Evolutionary conservation across 2,888 invertebrate species (phyloP).

Genomic region (Griposia aprilina): DNA sequence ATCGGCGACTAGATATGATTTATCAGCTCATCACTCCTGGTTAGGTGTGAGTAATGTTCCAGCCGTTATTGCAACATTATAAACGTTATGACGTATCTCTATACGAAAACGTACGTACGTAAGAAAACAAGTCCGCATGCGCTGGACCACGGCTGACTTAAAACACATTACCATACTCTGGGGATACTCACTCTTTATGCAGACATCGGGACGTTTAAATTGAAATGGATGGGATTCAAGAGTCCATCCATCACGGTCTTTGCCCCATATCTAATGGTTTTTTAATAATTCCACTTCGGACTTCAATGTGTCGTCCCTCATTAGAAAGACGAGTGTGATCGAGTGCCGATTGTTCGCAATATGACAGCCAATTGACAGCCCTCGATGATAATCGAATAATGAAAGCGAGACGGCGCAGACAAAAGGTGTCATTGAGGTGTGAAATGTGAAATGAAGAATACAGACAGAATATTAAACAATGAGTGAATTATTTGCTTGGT

Average conservation of each 20-base stretch:
- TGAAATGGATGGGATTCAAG: conserved; percentile 89
- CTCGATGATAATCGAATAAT: conserved; percentile 83
- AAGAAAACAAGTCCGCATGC: conserved; percentile 65
- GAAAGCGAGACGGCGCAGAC: conserved; percentile 71
- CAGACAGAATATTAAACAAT: conserved; percentile 64
- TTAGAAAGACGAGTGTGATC: conserved; percentile 83
- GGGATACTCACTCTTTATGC: conserved; percentile 86
- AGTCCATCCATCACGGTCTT: conserved; percentile 88
- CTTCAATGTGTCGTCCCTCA: conserved; percentile 78
- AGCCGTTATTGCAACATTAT: conserved; percentile 84
- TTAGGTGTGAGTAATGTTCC: conserved; percentile 86
- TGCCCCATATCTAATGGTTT: conserved; percentile 88
- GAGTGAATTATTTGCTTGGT: conserved; percentile 55
- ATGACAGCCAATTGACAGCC: conserved; percentile 88
- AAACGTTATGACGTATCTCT: conserved; percentile 77
- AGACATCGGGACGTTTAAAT: conserved; percentile 82
- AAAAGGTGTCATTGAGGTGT: conserved; percentile 73
- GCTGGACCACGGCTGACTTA: conserved; percentile 75
- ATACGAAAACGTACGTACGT: conserved; percentile 46
- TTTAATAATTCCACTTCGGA: conserved; percentile 88
- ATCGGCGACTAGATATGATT: conserved; percentile 89
- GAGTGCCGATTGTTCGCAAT: conserved; percentile 83
- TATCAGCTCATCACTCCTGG: conserved; percentile 89
- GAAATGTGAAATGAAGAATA: conserved; percentile 64
- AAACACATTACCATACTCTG: conserved; percentile 82